These are phyloP conservation scores for Lepilemur septentrionalis DNA, from an alignment of 2,797 vertebrate species.

Conservation along the genomic window DNA sequence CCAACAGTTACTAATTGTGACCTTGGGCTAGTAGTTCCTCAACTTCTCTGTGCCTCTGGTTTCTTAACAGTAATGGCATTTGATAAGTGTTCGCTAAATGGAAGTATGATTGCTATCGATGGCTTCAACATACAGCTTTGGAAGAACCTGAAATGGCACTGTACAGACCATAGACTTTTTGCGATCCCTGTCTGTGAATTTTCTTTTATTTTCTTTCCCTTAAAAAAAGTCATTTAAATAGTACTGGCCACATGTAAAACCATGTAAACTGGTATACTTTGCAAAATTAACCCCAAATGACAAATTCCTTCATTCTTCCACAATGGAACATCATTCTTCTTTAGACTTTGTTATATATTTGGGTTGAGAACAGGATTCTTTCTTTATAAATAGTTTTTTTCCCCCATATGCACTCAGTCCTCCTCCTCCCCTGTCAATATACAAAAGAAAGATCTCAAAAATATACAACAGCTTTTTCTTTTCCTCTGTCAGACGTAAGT, in stretches of 20 bases:
- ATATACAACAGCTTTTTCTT: constrained; percentile 23
- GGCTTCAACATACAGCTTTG: not conserved
- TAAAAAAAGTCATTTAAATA: not conserved
- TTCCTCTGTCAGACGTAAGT: constrained; percentile 38
- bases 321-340: not conserved
- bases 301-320: not conserved
- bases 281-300: not conserved
- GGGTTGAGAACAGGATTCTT: not conserved
- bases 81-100: not conserved
- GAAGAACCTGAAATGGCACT: not conserved
- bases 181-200: not conserved
- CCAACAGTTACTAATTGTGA: not conserved
- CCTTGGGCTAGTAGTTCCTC: not conserved
- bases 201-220: not conserved
- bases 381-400: not conserved
- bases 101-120: not conserved
- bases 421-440: not conserved
- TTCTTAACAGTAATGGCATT: not conserved
- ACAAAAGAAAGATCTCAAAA: constrained; percentile 51
- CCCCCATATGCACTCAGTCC: not conserved
- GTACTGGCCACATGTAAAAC: not conserved
- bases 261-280: not conserved
- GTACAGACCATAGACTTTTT: not conserved
- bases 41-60: not conserved
- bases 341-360: not conserved